Percentiles rank a stretch among this genome's conserved stretches.
phyloP scores from a whole-genome alignment of 2,797 vertebrate species.

The Melanotaenia trifasciata region DNA sequence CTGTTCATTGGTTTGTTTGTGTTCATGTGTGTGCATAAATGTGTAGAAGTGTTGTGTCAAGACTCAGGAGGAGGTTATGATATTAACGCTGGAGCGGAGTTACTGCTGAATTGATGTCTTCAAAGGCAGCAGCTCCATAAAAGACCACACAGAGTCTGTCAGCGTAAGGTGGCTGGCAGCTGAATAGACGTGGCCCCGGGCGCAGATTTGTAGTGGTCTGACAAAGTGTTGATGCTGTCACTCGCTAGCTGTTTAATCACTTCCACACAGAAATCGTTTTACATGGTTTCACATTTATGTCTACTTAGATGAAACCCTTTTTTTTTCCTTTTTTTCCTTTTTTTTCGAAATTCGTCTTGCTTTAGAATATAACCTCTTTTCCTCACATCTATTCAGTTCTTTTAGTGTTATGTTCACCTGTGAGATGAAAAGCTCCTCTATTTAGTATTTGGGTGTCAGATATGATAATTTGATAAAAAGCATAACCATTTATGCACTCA shows the following conservation, averaged over 20 bases:
- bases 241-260: constrained; percentile 21
- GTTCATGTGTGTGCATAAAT: constrained; percentile 38
- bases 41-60: constrained; percentile 33
- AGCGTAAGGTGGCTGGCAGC: constrained; percentile 51
- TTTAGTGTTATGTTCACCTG: constrained; percentile 11
- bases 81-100: constrained; percentile 32
- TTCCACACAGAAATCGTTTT: constrained; percentile 14
- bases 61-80: constrained; percentile 13
- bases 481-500: background rate
- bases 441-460: constrained; percentile 11
- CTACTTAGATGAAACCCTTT: background rate
- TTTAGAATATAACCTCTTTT: constrained; percentile 7
- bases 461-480: constrained; percentile 8
- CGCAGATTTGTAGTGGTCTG: constrained; percentile 55
- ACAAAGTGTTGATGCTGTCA: constrained; percentile 58
- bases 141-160: constrained; percentile 63
- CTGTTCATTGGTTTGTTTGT: constrained; percentile 45
- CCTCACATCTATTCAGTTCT: constrained; percentile 10
- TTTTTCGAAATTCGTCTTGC: background rate
- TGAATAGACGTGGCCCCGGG: constrained; percentile 56
- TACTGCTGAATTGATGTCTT: constrained; percentile 41
- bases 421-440: constrained; percentile 23
- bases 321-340: background rate
- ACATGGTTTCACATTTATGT: constrained; percentile 22
- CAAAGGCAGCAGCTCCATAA: constrained; percentile 47